phyloP scores from a whole-genome alignment of 2,797 vertebrate genomes.

The Ptychobarbus kaznakovi region DNA sequence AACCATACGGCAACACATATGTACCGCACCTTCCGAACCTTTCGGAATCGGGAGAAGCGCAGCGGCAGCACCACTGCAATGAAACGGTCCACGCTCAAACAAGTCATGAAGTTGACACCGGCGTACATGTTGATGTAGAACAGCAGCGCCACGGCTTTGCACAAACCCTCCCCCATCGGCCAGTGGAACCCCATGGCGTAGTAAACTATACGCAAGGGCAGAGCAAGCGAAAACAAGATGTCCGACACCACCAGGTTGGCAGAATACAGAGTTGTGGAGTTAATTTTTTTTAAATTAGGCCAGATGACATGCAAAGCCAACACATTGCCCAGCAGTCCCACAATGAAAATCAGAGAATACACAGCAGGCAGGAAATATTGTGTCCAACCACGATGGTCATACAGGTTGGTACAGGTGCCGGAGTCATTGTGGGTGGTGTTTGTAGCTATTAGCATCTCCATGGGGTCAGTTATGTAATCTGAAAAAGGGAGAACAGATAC shows the following conservation, averaged over 20 bases:
- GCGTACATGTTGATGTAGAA: constrained; percentile 97
- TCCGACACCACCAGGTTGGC: constrained; percentile 93
- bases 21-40: constrained; percentile 83
- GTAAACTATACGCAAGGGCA: constrained; percentile 89
- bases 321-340: constrained; percentile 88
- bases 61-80: constrained; percentile 92
- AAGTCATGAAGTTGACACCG: constrained; percentile 97
- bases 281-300: constrained; percentile 93
- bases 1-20: constrained; percentile 88
- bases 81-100: constrained; percentile 93
- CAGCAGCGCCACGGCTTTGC: constrained; percentile 84
- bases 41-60: constrained; percentile 84
- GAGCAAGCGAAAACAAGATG: constrained; percentile 87
- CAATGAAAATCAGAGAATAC: constrained; percentile 83
- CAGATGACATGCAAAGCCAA: constrained; percentile 91
- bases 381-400: constrained; percentile 83
- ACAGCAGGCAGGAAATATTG: constrained; percentile 84
- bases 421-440: constrained; percentile 29
- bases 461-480: constrained; percentile 41
- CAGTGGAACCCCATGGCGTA: constrained; percentile 92
- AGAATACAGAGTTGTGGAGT: constrained; percentile 96
- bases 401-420: constrained; percentile 81
- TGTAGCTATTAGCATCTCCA: constrained; percentile 2
- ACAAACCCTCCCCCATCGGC: constrained; percentile 83
- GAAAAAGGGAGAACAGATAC: constrained; percentile 27